These are phyloP conservation scores for Zaprionus lineosus DNA, from an alignment of 2,888 invertebrate species.

Conservation along the genomic window DNA sequence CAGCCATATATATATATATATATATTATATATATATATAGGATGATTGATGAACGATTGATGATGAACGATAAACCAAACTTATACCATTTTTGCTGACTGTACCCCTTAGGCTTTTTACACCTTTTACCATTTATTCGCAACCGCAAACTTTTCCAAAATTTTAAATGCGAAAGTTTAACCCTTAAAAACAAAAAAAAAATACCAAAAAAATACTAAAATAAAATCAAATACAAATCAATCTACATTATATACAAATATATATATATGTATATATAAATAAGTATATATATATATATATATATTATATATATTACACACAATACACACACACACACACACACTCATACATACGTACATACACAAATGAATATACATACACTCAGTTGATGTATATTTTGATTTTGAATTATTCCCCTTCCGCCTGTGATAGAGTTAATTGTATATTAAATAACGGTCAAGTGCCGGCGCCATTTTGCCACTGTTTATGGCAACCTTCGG, in stretches of 20 bases:
- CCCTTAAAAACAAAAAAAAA: conserved; percentile 21
- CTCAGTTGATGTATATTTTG: too few species aligned
- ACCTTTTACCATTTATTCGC: conserved; percentile 74
- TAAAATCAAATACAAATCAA: too few species aligned
- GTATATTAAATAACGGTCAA: conserved; percentile 43
- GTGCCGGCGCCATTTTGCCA: conserved; percentile 32
- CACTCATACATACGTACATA: conserved; percentile 22
- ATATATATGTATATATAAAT: conserved; percentile 23
- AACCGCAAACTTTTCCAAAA: conserved; percentile 52
- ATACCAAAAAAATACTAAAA: conserved; percentile 1
- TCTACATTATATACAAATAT: conserved; percentile 20
- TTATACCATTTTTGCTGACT: conserved; percentile 81
- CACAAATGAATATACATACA: too few species aligned
- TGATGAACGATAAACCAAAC: conserved; percentile 43
- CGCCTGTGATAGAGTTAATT: conserved; percentile 79
- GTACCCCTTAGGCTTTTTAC: conserved; percentile 82
- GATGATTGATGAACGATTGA: conserved; percentile 20
- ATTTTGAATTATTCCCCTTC: conserved; percentile 48
- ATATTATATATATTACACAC: conserved; percentile 9
- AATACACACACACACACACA: conserved; percentile 3
- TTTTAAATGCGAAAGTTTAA: conserved; percentile 61
- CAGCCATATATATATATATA: conserved; percentile 22
- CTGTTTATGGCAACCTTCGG: conserved; percentile 22
- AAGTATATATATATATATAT: conserved; percentile 5
- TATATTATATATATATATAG: too few species aligned